Conservation (phyloP, 1,140 invertebrate species). For the Ceratoteleas bidentatus region DNA sequence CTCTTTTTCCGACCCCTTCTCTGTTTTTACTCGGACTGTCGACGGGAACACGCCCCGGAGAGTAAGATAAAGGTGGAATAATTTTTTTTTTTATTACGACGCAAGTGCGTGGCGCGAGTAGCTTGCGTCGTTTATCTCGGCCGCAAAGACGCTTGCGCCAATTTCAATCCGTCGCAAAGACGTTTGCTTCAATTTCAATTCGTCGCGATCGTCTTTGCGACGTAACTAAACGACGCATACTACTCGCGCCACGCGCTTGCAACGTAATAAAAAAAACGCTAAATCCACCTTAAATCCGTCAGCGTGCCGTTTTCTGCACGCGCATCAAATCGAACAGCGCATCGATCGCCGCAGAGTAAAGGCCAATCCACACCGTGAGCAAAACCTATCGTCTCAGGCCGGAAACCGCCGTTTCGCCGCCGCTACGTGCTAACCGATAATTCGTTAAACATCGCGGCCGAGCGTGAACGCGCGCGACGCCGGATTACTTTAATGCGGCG, state of each 20-base stretch:
- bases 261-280: too few species aligned
- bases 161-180: too few species aligned
- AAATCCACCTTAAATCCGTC: too few species aligned
- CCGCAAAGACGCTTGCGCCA: too few species aligned
- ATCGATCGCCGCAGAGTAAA: constrained; percentile 65
- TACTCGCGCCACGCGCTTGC: too few species aligned
- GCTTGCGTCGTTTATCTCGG: too few species aligned
- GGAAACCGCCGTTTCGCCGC: constrained; percentile 27
- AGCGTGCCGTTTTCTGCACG: constrained; percentile 62
- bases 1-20: constrained; percentile 51
- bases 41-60: constrained; percentile 69
- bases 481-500: too few species aligned
- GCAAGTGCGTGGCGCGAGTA: too few species aligned
- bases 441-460: constrained; percentile 49
- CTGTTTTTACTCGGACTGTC: constrained; percentile 52
- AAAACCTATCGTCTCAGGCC: constrained; percentile 37
- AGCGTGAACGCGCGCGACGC: constrained; percentile 11
- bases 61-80: constrained; percentile 76
- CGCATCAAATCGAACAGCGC: constrained; percentile 72
- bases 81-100: too few species aligned
- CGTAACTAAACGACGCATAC: too few species aligned
- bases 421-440: constrained; percentile 52
- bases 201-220: too few species aligned
- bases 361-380: constrained; percentile 16
- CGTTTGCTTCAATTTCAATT: too few species aligned